Base-by-base conservation (phyloP, 30 jellyfish, hydroid and myxozoan genomes). In the Aurelia coerulea region DNA sequence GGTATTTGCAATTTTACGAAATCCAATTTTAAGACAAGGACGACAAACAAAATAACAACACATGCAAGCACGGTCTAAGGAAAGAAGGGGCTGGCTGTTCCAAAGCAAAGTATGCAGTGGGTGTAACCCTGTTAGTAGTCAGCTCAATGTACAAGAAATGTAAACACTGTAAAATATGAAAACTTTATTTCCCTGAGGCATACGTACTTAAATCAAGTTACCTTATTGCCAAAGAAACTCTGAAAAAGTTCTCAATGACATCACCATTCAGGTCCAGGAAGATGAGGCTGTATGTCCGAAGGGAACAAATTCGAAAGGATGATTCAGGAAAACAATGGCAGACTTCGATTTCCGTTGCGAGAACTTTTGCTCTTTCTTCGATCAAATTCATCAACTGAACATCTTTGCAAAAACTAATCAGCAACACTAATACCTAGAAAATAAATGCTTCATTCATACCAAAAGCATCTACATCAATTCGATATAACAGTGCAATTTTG, bases 241-340 rank as follows among this genome's bases (percentile, higher is more conserved):
- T 73, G 60, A 84, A 51, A 13, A 74, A 51, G 29, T 64, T 46
- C 9, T 74, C 93, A 18, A 84, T 60, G 39, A 17, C 51, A n/a
- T 84, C 88, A 17, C 80, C 78, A 70, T 90, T 80, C 34, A 90
- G 83, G 62, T 90, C 97, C 18, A 88, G 42, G 62, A 90, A 51
- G 70, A 90, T 90, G 67, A 90, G 79, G 52, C 50, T 56, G 76
- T 72, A 90, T 10, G 74, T 23, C 4, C 52, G 62, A 6, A 72
- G 13, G 33, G 84, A 33, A 9, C 95, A 71, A 15, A 73, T 76
- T 18, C 87, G 88, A 10, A 50, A 83, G 7, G 97, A 91, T 32
- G 84, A 62, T 31, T 90, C 97, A 1, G 97, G 97, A 51, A 74
- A 77, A 81, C 91, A 90, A 60, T 90, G 91, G 12, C 50, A 62